Evolutionary conservation across 2,797 vertebrate species (phyloP), one percentile per base, ranked within the genome.

Genomic region (Cichlasoma orientale): DNA sequence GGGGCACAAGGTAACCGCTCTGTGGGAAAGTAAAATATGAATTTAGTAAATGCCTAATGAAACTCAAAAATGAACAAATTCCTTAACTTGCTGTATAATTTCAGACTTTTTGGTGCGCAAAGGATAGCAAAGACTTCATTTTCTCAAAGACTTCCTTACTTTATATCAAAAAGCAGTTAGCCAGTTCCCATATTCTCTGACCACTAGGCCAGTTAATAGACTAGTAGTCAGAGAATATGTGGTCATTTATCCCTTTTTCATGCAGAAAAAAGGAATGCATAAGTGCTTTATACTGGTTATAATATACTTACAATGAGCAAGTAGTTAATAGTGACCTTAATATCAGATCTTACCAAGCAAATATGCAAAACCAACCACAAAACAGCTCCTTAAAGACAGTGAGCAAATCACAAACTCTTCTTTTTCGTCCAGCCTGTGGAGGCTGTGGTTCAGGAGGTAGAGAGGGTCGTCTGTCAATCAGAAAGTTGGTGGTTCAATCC

Each of bases 321-420:
- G 16, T 47, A 66, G 38, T 66, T 3, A 44, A 16, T 44, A 14
- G 13, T 47, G 14, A 47, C 38, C 41, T 29, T 50, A 68, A 47
- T n/a, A 29, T 23, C n/a, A 50, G 41, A 29, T 50, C 18, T 1
- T 68, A 47, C 78, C 79, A 75, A 86, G 88, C 82, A 89, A 86
- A 19, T 68, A n/a, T 47, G 23, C 79, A 89, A 88, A 91, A 75
- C 56, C 18, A 75, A 68, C 4, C 78, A 92, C 33, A 53, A 86
- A 88, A 78, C 81, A 66, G 50, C 54, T 82, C 29, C 18, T 73
- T 61, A 61, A 80, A 78, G 56, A 66, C 77, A 70, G 55, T 29
- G 4, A 82, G 82, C 80, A 88, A 84, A 91, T 91, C 61, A 82
- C 88, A 79, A 83, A 74, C 73, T 74, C 86, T 85, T 73, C 75